Evolutionary conservation across 2,797 vertebrate species (phyloP).

Genomic region (Acanthornis magna): DNA sequence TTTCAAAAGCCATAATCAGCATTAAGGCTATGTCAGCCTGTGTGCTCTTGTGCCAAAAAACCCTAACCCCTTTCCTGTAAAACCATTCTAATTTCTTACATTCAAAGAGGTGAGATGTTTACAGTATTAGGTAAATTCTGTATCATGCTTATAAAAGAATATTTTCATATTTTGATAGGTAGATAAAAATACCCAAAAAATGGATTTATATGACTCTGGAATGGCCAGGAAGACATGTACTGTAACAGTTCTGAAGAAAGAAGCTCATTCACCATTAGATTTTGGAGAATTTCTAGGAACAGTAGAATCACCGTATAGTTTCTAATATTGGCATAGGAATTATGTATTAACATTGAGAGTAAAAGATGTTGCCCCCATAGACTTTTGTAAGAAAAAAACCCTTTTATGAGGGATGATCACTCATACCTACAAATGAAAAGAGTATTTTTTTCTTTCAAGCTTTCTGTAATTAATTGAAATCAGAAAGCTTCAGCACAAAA

Average conservation of each 20-base stretch:
- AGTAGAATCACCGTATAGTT: background rate
- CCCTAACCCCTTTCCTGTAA: background rate
- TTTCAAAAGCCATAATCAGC: background rate
- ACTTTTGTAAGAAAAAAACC: background rate
- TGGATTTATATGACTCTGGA: background rate
- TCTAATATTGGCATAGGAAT: background rate
- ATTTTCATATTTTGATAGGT: background rate
- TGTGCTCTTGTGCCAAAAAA: background rate
- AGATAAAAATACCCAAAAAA: background rate
- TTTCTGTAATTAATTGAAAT: background rate
- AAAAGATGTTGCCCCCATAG: background rate
- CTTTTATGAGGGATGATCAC: background rate
- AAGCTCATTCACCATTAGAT: background rate
- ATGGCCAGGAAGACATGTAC: background rate
- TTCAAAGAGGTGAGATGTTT: background rate
- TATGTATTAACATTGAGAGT: background rate
- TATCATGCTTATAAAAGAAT: background rate
- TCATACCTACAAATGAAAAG: background rate
- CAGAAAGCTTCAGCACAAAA: background rate
- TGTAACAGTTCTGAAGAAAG: background rate
- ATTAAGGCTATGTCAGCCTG: background rate
- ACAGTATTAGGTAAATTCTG: background rate
- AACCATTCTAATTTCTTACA: background rate
- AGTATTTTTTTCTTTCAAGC: background rate
- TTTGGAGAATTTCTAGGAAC: background rate